Evolutionary conservation across 1,140 invertebrate genomes (phyloP), one percentile per base, ranked within the genome.

Genomic region (Ylistrum balloti): DNA sequence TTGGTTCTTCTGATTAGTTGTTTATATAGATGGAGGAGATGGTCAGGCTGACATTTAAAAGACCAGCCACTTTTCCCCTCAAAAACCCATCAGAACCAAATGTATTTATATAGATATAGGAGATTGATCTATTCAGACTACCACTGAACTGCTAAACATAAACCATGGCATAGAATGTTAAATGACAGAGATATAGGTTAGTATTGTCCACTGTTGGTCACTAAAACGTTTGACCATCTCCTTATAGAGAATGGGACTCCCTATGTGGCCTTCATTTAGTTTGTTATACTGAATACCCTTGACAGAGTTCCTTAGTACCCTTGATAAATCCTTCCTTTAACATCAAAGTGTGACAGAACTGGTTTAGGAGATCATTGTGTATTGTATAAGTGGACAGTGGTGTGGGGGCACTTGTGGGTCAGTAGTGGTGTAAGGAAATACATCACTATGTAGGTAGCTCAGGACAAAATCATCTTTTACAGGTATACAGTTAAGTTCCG

Each of bases 401-500:
- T 74, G 22, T 28, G n/a, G n/a, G 35, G 56, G 22, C 56, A 74
- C 22, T 74, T 1, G n/a, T 9, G 56, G 56, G 56, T 74, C 56
- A 74, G 22, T 74, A 0, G 56, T n/a, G 56, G 56, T 74, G 5
- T 13, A 7, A 74, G 56, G 56, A n/a, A 28, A 74, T 74, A 74
- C 56, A 74, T 74, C 56, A 74, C 56, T 74, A 28, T 28, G 56
- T 74, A 28, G 56, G 56, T 74, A 28, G 28, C 22, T 28, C 28
- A n/a, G 56, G 56, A 74, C 56, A 74, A 74, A 74, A 74, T 74
- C 20, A 74, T 74, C n/a, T 74, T 74, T 74, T 74, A 74, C n/a
- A 74, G 56, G 56, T 74, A n/a, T 13, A 38, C 35, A 74, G n/a
- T 1, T 38, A 17, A 45, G 41, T 45, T 45, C 10, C 17, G 5